These are phyloP conservation scores for Oligia fasciuncula DNA, from an alignment of 2,888 invertebrate species.

Conservation along the genomic window DNA sequence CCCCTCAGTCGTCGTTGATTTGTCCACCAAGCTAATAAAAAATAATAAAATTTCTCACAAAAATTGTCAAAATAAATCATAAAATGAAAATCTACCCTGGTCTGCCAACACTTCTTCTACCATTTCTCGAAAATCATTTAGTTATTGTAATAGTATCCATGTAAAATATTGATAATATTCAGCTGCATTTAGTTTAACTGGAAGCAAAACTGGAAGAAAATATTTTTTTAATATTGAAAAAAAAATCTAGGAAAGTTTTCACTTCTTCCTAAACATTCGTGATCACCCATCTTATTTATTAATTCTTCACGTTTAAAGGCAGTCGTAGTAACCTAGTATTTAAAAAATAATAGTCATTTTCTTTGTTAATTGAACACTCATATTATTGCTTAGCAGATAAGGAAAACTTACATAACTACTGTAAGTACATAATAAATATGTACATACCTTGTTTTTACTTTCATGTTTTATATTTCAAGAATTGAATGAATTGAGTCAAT, in stretches of 20 bases:
- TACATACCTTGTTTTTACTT: slow-evolving; percentile 7
- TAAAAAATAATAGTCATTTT: slow-evolving; percentile 41
- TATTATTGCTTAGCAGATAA: slow-evolving; percentile 52
- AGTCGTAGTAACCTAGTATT: neutral
- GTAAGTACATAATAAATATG: slow-evolving; percentile 1
- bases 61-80: no score
- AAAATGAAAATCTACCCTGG: no score
- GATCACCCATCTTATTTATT: neutral
- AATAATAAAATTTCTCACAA: no score
- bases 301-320: neutral
- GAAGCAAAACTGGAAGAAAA: neutral
- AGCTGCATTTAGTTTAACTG: neutral
- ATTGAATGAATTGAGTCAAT: no score
- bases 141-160: neutral
- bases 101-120: neutral
- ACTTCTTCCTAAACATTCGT: neutral
- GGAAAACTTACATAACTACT: slow-evolving; percentile 32
- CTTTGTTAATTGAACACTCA: slow-evolving; percentile 40
- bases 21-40: no score
- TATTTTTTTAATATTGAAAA: neutral
- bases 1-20: no score
- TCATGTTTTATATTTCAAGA: neutral
- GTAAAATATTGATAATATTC: neutral
- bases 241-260: neutral
- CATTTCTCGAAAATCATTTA: neutral